Evolutionary conservation across 64 coral and sea anemone genomes (phyloP).

Genomic region (Actinia tenebrosa): DNA sequence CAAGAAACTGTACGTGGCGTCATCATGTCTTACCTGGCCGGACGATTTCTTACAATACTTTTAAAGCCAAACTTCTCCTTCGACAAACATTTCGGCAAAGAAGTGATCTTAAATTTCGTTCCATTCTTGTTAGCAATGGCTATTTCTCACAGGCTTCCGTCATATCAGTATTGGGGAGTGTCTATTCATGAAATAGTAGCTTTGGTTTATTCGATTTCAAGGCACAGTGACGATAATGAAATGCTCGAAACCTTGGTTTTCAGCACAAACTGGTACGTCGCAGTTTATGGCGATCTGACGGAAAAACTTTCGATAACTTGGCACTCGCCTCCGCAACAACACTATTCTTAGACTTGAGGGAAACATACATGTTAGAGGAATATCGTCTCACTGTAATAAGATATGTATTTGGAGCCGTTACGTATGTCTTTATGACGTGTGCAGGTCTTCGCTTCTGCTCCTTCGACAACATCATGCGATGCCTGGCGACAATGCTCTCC

Average conservation of each 20-base stretch:
- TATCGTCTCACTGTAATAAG: background rate
- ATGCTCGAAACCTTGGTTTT: background rate
- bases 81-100: background rate
- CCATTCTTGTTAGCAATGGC: background rate
- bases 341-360: conserved; percentile 17
- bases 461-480: background rate
- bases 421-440: conserved; percentile 17
- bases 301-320: conserved; percentile 12
- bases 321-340: conserved; percentile 27
- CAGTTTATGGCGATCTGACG: background rate
- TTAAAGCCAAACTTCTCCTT: conserved; percentile 46
- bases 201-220: background rate
- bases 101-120: background rate
- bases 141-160: background rate
- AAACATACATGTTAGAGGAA: conserved; percentile 10
- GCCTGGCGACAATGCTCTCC: background rate
- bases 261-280: background rate
- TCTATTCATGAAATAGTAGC: background rate
- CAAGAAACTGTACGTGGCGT: background rate
- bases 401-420: conserved; percentile 38
- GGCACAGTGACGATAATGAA: conserved; percentile 1
- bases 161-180: background rate
- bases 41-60: conserved; percentile 32
- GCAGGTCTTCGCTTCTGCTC: conserved; percentile 11
- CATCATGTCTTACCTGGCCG: conserved; percentile 7